Conservation (phyloP, 1,140 invertebrate species). For the Ylistrum balloti region DNA sequence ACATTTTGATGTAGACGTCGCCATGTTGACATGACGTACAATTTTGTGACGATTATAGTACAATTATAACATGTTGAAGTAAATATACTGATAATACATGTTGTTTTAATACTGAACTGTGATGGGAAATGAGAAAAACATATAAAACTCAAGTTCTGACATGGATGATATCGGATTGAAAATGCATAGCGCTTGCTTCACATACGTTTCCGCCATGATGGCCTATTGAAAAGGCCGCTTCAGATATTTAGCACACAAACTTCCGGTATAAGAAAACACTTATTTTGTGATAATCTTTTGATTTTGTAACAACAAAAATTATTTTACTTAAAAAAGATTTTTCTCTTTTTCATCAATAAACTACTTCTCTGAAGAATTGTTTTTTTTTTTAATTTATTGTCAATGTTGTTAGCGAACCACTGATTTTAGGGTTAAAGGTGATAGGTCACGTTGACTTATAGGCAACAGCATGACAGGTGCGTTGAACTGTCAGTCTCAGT, state of each 20-base stretch:
- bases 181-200: conserved; percentile 34
- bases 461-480: conserved; percentile 4
- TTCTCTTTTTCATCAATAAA: no score
- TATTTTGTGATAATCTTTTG: background rate
- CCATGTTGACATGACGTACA: background rate
- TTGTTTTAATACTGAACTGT: background rate
- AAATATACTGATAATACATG: background rate
- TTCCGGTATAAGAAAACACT: background rate
- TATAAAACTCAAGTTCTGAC: background rate
- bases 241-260: background rate
- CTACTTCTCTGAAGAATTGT: no score
- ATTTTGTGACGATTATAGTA: background rate
- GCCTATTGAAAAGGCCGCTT: conserved; percentile 65
- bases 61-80: background rate
- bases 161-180: conserved; percentile 31
- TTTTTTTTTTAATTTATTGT: background rate
- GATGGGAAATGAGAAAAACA: background rate
- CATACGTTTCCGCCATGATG: conserved; percentile 74
- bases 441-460: background rate
- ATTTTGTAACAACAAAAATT: no score
- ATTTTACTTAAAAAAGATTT: no score
- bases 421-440: conserved; percentile 43
- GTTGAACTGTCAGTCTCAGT: background rate
- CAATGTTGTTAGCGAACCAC: background rate
- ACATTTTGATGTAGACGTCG: no score